Conservation (phyloP, 2,113 vertebrate genomes). For the Grus americana region DNA sequence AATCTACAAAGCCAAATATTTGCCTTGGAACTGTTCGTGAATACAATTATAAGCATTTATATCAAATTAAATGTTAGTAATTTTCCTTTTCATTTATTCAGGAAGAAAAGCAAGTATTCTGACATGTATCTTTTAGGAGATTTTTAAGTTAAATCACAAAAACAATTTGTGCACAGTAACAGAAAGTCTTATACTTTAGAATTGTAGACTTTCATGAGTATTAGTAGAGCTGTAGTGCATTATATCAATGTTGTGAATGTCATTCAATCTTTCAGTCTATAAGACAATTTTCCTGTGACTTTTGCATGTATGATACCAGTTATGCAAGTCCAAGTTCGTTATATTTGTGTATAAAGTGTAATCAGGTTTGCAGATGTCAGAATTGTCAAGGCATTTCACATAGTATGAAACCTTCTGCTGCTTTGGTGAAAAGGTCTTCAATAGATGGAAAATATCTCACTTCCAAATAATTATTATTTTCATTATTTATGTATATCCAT, state of each 20-base stretch:
- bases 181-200: neutral
- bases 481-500: neutral
- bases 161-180: neutral
- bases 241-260: neutral
- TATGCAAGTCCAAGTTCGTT: neutral
- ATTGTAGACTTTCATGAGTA: neutral
- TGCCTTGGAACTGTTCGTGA: neutral
- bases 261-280: neutral
- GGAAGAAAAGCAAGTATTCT: neutral
- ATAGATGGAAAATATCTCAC: neutral
- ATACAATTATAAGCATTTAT: neutral
- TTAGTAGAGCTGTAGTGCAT: neutral
- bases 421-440: neutral
- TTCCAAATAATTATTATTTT: neutral
- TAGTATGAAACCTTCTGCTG: neutral
- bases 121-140: neutral
- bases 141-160: neutral
- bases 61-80: neutral
- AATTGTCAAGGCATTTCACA: neutral
- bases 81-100: neutral
- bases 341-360: neutral
- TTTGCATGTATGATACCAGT: neutral
- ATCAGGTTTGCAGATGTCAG: neutral
- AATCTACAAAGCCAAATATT: neutral
- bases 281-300: neutral